Evolutionary conservation across 2,797 vertebrate species (phyloP).

Genomic region (Rhabdophis nuchalis): DNA sequence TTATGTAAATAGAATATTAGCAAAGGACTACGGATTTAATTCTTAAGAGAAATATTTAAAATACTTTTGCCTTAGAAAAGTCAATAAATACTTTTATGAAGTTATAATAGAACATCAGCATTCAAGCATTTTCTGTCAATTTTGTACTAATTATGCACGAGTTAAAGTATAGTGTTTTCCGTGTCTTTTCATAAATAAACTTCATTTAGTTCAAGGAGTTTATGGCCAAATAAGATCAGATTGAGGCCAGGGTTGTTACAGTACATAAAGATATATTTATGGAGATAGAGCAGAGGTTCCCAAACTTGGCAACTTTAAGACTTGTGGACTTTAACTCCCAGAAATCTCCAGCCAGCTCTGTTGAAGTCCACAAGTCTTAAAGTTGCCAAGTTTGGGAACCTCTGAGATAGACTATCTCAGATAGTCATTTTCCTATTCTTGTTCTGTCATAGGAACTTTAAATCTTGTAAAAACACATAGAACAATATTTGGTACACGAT

Average conservation of each 20-base stretch:
- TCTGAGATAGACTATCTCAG: too few relatives aligned
- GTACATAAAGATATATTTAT: conserved; percentile 17
- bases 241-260: conserved; percentile 18
- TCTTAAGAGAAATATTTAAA: conserved; percentile 14
- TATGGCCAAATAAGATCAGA: neutral
- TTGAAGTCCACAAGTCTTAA: too few relatives aligned
- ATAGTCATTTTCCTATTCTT: conserved; percentile 9
- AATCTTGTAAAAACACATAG: conserved; percentile 19
- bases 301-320: too few relatives aligned
- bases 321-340: too few relatives aligned
- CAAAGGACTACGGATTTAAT: neutral
- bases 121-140: conserved; percentile 12
- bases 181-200: neutral
- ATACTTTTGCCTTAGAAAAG: neutral
- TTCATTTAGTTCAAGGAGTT: neutral
- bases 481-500: neutral
- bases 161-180: neutral
- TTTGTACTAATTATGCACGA: neutral
- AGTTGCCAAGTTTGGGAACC: too few relatives aligned
- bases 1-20: conserved; percentile 30
- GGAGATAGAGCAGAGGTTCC: too few relatives aligned
- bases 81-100: neutral
- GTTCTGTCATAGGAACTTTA: conserved; percentile 45
- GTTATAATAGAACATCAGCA: neutral
- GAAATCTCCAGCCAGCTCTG: too few relatives aligned